Evolutionary conservation across 2,113 vertebrate genomes (phyloP).

Genomic region (human (Homo sapiens)): GRCh38 chr5:131515001-131515500

Average conservation of each 20-base stretch:
- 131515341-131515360: not conserved
- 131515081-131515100: conserved; percentile 66
- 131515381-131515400: not conserved
- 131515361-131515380: not conserved
- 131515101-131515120: conserved; percentile 58
- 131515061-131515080: conserved; percentile 50
- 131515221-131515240: not conserved
- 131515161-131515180: conserved; percentile 43
- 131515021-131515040: conserved; percentile 50
- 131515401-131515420: not conserved
- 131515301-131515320: not conserved
- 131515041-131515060: conserved; percentile 64
- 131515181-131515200: conserved; percentile 24
- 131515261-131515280: not conserved
- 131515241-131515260: not conserved
- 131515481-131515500: not conserved
- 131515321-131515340: not conserved
- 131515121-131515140: conserved; percentile 48
- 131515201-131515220: not conserved
- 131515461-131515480: not conserved
- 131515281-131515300: not conserved
- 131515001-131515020: conserved; percentile 35
- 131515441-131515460: conserved; percentile 27
- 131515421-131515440: not conserved
- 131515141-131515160: not conserved